Conservation (phyloP, 2,113 vertebrate species). For the Rhegmatorhina hoffmannsi region DNA sequence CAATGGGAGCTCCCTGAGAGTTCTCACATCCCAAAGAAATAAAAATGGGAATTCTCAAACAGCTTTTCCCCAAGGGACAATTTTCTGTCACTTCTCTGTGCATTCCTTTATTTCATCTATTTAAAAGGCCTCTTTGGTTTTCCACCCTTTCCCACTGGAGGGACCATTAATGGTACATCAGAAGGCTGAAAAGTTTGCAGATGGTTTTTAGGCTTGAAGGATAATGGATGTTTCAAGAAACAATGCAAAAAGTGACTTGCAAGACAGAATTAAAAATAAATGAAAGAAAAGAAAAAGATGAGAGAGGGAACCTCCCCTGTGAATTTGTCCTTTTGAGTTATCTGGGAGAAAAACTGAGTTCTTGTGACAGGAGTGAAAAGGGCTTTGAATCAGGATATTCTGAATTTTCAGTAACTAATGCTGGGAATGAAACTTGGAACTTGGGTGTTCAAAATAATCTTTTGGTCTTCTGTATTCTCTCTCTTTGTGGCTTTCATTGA, state of each 20-base stretch:
- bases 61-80: too few relatives aligned
- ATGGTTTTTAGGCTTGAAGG: neutral
- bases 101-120: too few relatives aligned
- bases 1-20: too few relatives aligned
- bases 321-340: slow-evolving; percentile 12
- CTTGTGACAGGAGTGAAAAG: neutral
- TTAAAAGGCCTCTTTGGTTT: too few relatives aligned
- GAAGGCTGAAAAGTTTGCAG: neutral
- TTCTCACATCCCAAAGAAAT: too few relatives aligned
- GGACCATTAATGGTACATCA: too few relatives aligned
- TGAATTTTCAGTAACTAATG: neutral
- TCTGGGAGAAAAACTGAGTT: neutral
- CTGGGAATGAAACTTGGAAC: too few relatives aligned
- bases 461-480: neutral
- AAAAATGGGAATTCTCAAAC: too few relatives aligned
- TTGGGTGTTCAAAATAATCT: neutral
- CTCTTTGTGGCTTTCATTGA: neutral
- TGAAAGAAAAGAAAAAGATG: neutral
- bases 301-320: neutral
- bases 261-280: slow-evolving; percentile 32
- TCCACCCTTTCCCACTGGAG: too few relatives aligned
- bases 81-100: too few relatives aligned
- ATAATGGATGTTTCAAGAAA: neutral
- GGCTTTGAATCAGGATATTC: neutral
- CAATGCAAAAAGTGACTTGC: neutral